Evolutionary conservation across 2,888 invertebrate species (phyloP), one percentile per base, ranked within the genome.

Genomic region (Drosophila merina): DNA sequence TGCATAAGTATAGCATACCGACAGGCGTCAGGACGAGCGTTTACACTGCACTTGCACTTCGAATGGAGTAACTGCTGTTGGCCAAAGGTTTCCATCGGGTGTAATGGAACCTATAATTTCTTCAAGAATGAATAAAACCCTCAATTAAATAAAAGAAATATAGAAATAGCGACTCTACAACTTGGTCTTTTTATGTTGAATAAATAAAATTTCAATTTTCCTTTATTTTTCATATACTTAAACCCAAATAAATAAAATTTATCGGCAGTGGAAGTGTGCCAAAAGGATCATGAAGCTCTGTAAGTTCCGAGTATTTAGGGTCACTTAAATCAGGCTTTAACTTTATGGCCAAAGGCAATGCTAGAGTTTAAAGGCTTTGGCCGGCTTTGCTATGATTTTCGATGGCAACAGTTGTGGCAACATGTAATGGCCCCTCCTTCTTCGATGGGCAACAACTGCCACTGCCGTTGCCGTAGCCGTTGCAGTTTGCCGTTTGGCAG

Each of bases 341-440:
- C 33, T 44, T 28, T 9, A 44, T 40, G 12, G 33, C 40, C 54
- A n/a, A 20, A 36, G 31, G 14, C 30, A 12, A 14, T 40, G 54
- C 5, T 3, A 20, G 47, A 51, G 40, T 72, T 70, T 56, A 70
- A 62, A 42, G 50, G 52, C 45, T 66, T 40, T 51, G 10, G 5
- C 12, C 10, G 49, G 14, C 51, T 45, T 25, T 9, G 42, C 63
- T 38, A 44, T 57, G 71, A 52, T 52, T 63, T 71, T 72, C 63
- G 54, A 57, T 71, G 63, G 71, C 71, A 71, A 72, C 71, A 71
- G 71, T 71, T 71, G 71, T 14, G 44, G 52, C 47, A 52, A 72
- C 71, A 71, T 57, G 71, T 72, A 72, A 60, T 68, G 56, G 30
- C 5, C 10, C 25, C 36, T 55, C 56, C 68, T 67, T 42, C 49